Evolutionary conservation across 2,888 invertebrate species (phyloP), one percentile per base, ranked within the genome.

Genomic region (Hypolimnas misippus): DNA sequence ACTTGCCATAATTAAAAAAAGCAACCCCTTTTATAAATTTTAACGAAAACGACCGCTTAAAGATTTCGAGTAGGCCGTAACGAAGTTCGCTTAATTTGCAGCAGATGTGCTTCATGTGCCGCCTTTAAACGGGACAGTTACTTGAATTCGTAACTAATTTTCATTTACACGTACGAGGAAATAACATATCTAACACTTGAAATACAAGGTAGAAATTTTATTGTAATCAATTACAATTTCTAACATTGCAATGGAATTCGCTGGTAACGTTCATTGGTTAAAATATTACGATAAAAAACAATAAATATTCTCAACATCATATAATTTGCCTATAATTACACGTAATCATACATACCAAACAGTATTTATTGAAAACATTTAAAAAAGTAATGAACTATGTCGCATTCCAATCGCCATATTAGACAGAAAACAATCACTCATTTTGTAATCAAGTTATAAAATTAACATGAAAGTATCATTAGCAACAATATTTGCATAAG

Each of bases 51-150:
- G 73, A 68, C 70, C 69, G 75, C 72, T 78, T 80, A 76, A 85
- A 82, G 85, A 86, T 85, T 86, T 85, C 79, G 75, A 79, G 79
- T 33, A 53, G 21, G 76, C 73, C 68, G 76, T 82, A 80, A 80
- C 77, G 70, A 71, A 75, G 70, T 67, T 31, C 31, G 16, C 52
- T 58, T 57, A 81, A 83, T 82, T 77, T 75, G 70, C 76, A 57
- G 72, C 81, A 84, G 85, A 85, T 84, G 86, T 78, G 67, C 65
- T 66, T 63, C 52, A 4, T 54, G 57, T 66, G 76, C 70, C 61
- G 68, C 76, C 76, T 81, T 86, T 74, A 71, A 70, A 77, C 58
- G n/a, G 35, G 55, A 56, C 10, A 49, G 51, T 60, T 50, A 49
- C 65, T 65, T 52, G 65, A 62, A 52, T 38, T 2, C 7, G 3